Evolutionary conservation across 2,113 vertebrate species (phyloP).

Genomic region (Ciconia stormi): DNA sequence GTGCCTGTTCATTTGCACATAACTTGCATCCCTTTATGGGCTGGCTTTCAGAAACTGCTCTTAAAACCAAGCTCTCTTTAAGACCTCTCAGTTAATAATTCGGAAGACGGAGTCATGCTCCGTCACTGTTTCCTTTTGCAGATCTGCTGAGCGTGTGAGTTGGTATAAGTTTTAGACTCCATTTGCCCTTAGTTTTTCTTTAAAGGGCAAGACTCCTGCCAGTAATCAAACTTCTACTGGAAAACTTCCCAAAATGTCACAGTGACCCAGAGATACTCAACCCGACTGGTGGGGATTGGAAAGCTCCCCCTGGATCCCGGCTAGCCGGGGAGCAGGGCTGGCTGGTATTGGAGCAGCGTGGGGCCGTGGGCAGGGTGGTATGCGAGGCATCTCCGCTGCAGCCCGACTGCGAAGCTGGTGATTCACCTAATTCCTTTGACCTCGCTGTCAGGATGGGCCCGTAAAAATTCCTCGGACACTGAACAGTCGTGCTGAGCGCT

Average conservation of each 20-base stretch:
- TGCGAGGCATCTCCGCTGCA: not conserved
- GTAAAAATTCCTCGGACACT: not conserved
- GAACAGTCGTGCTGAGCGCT: fast-evolving
- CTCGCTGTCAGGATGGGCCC: not conserved
- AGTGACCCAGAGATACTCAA: not conserved
- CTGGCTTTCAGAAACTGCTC: not conserved
- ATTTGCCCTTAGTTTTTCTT: not conserved
- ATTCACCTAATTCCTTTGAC: not conserved
- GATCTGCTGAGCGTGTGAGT: not conserved
- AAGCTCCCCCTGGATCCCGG: not conserved
- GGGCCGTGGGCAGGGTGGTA: not conserved
- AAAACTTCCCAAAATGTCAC: conserved; percentile 14
- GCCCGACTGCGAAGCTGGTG: not conserved
- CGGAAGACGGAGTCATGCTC: not conserved
- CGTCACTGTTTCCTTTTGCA: not conserved
- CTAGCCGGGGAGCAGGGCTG: not conserved
- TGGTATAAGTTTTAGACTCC: not conserved
- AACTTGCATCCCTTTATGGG: not conserved
- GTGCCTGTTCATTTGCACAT: not conserved
- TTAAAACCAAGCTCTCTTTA: not conserved
- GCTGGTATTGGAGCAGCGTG: fast-evolving
- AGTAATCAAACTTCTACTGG: not conserved
- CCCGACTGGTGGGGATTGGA: fast-evolving
- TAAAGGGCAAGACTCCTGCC: not conserved
- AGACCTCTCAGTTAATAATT: not conserved